phyloP scores from a whole-genome alignment of 2,888 invertebrate genomes.

The Lasioglossum leucozonium region DNA sequence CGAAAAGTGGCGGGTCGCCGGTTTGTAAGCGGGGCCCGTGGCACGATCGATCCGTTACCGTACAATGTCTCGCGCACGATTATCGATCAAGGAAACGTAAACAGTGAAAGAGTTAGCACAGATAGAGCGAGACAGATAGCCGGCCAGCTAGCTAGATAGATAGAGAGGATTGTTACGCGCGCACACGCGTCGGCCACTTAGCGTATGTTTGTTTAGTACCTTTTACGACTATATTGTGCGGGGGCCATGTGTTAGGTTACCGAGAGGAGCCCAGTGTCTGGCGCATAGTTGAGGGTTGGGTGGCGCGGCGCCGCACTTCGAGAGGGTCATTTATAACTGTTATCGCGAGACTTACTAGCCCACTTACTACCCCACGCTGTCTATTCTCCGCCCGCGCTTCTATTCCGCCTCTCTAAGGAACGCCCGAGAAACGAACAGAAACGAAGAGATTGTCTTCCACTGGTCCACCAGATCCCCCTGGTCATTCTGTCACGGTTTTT shows the following conservation, averaged over 20 bases:
- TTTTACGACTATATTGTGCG: constrained; percentile 70
- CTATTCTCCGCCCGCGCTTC: constrained; percentile 57
- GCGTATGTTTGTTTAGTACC: constrained; percentile 74
- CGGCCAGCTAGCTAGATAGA: not conserved
- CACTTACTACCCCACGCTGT: constrained; percentile 75
- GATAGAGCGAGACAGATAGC: not conserved
- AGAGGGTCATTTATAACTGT: constrained; percentile 78
- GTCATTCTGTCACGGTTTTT: constrained; percentile 56
- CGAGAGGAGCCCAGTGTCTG: constrained; percentile 68
- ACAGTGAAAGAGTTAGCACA: constrained; percentile 30
- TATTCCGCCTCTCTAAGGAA: constrained; percentile 45
- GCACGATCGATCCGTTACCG: constrained; percentile 21
- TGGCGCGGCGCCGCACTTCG: constrained; percentile 74
- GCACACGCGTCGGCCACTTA: constrained; percentile 63
- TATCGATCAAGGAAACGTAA: constrained; percentile 69
- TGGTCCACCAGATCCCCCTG: constrained; percentile 39
- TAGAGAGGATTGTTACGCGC: constrained; percentile 3
- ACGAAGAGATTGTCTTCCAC: constrained; percentile 27
- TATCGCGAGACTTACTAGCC: constrained; percentile 78
- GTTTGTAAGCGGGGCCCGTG: constrained; percentile 6
- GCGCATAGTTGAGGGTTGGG: constrained; percentile 67
- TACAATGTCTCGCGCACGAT: constrained; percentile 36
- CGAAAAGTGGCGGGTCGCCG: constrained; percentile 15
- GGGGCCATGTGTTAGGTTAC: constrained; percentile 58
- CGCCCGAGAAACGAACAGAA: constrained; percentile 15